A percentile compares a stretch with the other conserved stretches of the same genome.
Evolutionary conservation across 2,888 invertebrate genomes (phyloP).

Genomic region (Bhutanitis thaidina): DNA sequence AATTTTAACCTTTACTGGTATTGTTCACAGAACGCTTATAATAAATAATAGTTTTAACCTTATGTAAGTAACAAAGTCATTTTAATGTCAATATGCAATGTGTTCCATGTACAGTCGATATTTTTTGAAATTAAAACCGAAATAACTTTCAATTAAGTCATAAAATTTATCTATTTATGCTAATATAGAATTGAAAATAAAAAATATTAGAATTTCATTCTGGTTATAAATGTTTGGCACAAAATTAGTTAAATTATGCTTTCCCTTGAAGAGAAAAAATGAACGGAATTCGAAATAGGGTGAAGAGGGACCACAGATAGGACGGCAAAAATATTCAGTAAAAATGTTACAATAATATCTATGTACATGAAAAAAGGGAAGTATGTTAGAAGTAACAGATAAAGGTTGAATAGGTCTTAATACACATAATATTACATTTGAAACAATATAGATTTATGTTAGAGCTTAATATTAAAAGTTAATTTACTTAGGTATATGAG

Average conservation of each 20-base stretch:
- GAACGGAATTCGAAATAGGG: conserved; percentile 17
- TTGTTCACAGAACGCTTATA: too few species aligned
- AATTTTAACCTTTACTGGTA: too few species aligned
- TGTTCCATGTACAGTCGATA: background rate
- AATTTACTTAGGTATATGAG: background rate
- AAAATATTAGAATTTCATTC: conserved; percentile 16
- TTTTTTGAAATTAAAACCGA: background rate
- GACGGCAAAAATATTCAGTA: conserved; percentile 16
- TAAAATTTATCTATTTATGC: background rate
- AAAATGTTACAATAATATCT: conserved; percentile 2
- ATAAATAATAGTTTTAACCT: too few species aligned
- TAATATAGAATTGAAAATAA: background rate
- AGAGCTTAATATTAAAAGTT: background rate
- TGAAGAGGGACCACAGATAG: conserved; percentile 16
- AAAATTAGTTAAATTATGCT: conserved; percentile 6
- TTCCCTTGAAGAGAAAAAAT: conserved; percentile 19
- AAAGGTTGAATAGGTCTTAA: background rate
- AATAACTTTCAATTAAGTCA: background rate
- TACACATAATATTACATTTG: background rate
- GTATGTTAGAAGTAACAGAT: background rate
- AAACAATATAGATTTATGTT: background rate
- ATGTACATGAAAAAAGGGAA: too few species aligned
- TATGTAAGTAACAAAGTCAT: background rate
- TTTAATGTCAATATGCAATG: too few species aligned
- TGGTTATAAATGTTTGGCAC: conserved; percentile 18